phyloP scores from a whole-genome alignment of 2,797 vertebrate species.

The Anguilla megastoma region DNA sequence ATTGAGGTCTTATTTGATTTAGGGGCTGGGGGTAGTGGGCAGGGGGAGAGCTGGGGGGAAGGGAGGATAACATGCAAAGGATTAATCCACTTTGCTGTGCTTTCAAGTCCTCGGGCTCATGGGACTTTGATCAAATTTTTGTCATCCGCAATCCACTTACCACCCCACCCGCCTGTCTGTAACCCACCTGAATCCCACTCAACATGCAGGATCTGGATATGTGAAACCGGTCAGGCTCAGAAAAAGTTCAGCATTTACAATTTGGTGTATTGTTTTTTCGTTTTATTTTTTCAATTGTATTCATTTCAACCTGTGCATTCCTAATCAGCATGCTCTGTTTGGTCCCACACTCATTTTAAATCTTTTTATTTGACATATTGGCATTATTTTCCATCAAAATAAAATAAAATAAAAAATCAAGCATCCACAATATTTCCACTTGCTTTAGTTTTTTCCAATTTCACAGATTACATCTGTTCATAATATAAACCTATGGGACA shows the following conservation, averaged over 20 bases:
- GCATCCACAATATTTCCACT: background rate
- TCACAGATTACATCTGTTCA: background rate
- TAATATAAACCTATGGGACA: background rate
- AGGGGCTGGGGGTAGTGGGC: constrained; percentile 54
- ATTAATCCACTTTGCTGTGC: constrained; percentile 61
- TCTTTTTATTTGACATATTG: background rate
- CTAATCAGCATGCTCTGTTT: background rate
- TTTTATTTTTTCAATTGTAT: background rate
- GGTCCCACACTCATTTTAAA: background rate
- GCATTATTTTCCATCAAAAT: background rate
- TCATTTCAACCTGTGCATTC: background rate
- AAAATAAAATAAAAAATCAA: background rate
- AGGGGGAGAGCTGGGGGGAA: constrained; percentile 46
- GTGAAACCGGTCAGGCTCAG: background rate
- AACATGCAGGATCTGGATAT: background rate
- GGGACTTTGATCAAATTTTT: constrained; percentile 62
- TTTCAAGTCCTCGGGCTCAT: constrained; percentile 52
- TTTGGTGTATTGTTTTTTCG: background rate
- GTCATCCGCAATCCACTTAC: constrained; percentile 56
- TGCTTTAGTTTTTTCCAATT: background rate
- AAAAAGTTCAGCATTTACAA: background rate
- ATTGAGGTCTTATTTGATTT: constrained; percentile 74
- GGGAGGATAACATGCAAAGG: constrained; percentile 54
- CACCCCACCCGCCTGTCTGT: constrained; percentile 46
- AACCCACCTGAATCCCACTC: constrained; percentile 6